phyloP scores from a whole-genome alignment of 2,113 vertebrate genomes.

The Caranx melampygus region DNA sequence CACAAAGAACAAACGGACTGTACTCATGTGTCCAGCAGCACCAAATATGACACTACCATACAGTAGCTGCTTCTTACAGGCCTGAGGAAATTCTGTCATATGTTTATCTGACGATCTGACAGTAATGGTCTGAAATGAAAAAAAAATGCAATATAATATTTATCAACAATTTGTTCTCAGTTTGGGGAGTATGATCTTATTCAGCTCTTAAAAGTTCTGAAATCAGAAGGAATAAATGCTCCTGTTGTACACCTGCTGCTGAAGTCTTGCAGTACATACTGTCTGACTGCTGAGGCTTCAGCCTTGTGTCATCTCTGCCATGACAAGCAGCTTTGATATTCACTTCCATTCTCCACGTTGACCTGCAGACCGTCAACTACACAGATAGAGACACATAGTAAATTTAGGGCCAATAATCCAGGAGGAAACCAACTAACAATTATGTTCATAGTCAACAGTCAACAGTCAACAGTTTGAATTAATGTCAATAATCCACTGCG shows the following conservation, averaged over 20 bases:
- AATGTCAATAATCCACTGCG: neutral
- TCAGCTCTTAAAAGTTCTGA: neutral
- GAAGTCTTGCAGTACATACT: neutral
- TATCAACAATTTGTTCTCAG: neutral
- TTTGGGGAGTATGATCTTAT: neutral
- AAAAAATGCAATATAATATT: neutral
- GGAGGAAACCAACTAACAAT: neutral
- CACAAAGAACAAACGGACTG: neutral
- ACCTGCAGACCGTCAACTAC: neutral
- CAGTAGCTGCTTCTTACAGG: neutral
- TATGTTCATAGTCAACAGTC: neutral
- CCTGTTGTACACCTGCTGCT: neutral
- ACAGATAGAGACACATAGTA: neutral
- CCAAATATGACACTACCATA: slow-evolving; percentile 10
- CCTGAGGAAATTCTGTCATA: neutral
- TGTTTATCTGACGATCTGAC: neutral
- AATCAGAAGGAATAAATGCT: neutral
- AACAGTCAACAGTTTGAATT: neutral
- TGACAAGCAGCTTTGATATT: neutral
- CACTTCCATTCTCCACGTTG: neutral
- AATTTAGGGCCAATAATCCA: neutral
- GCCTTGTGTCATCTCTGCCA: neutral
- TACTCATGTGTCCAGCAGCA: neutral
- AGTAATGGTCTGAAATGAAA: neutral
- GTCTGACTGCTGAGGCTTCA: neutral